phyloP scores from a whole-genome alignment of 23 tunicate species.

The Corella eumyota region DNA sequence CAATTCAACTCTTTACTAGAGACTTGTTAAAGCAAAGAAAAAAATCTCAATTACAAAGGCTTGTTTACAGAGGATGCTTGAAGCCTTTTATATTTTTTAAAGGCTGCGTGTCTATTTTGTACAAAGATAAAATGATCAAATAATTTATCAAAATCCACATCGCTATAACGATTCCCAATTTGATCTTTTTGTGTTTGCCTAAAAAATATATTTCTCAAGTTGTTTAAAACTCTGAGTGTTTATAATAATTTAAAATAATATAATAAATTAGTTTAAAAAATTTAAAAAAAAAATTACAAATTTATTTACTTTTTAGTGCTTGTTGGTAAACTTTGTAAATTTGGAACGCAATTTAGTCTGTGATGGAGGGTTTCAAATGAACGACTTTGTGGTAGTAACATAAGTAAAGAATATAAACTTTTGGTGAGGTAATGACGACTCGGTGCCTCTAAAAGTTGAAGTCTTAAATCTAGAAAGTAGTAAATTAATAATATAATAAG shows the following conservation, averaged over 20 bases:
- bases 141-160: conserved; percentile 57
- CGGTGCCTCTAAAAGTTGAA: conserved; percentile 53
- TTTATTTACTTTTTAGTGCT: conserved; percentile 4
- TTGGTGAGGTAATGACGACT: conserved; percentile 48
- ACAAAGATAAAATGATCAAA: conserved; percentile 53
- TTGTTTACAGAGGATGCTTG: too few species aligned
- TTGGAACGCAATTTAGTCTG: conserved; percentile 63
- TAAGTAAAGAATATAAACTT: conserved; percentile 59
- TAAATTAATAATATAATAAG: not conserved
- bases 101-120: conserved; percentile 44
- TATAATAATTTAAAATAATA: too few species aligned
- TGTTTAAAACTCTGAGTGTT: too few species aligned
- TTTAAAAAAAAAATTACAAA: not conserved
- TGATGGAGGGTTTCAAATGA: conserved; percentile 58
- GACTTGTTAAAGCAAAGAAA: too few species aligned
- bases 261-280: too few species aligned
- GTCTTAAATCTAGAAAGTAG: conserved; percentile 37
- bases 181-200: conserved; percentile 1
- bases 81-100: conserved; percentile 19
- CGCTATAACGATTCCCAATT: conserved; percentile 23
- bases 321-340: not conserved
- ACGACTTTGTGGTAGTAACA: conserved; percentile 83
- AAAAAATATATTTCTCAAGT: too few species aligned
- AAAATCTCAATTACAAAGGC: too few species aligned
- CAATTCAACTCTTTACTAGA: too few species aligned